Base-by-base conservation (phyloP, 2,113 vertebrate genomes). In the Trochalopteron elliotii region DNA sequence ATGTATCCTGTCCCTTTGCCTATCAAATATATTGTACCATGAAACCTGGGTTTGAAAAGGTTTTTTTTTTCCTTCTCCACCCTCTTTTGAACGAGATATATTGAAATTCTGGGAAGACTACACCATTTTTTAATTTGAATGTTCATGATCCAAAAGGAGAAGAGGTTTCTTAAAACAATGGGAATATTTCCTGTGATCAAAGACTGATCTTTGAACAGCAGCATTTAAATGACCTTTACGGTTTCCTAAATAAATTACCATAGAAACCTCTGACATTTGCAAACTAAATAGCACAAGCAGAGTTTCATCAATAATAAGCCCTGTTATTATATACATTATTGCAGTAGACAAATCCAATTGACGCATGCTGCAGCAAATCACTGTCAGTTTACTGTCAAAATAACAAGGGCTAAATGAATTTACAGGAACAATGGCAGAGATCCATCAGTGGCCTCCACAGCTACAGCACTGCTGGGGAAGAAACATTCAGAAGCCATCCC, bases 221-320 rank as follows among this genome's bases (percentile, higher is more conserved):
- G 94, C 91, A 95, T 94, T 97, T 97, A 97, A 96, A 91, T 97
- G 97, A 98, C 97, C 98, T 98, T 98, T 98, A 97, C 9, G 1
- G 90, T 96, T 98, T 97, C 96, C 96, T 97, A 98, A 98, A 98
- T 95, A 97, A 97, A 98, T 97, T 93, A 96, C 91, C 95, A 97
- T 86, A 96, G 97, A 98, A 98, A 98, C 97, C 96, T 97, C 94
- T 98, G 98, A 98, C 97, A 98, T 98, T 98, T 97, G 95, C 96
- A 97, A 97, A 96, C 96, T 97, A 98, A 98, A 97, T 49, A 97
- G 97, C 96, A 92, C 88, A 96, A 90, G 92, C 94, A 94, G 55
- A 80, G 94, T 97, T 96, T 97, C 97, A 97, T 97, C 98, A 98
- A 97, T 97, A 98, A 97, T 86, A 97, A 97, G 82, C 94, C 90